phyloP scores from a whole-genome alignment of 2,888 invertebrate genomes.

The Patella caerulea region DNA sequence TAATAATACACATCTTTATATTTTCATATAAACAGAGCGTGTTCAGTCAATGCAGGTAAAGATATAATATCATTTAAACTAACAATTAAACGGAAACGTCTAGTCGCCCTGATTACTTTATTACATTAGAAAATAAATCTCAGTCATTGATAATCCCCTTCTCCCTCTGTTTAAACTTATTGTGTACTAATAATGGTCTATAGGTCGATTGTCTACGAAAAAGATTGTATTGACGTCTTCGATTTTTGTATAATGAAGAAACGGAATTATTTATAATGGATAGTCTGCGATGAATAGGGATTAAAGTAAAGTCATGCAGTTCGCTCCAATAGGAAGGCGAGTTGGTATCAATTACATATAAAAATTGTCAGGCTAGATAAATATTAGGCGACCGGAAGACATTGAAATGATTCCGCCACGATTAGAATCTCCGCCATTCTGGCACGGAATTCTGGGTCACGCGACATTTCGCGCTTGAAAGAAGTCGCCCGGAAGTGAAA shows the following conservation, averaged over 20 bases:
- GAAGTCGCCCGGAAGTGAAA: conserved; percentile 40
- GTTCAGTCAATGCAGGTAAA: no score
- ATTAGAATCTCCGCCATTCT: conserved; percentile 18
- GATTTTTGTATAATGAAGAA: background rate
- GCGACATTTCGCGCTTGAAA: conserved; percentile 26
- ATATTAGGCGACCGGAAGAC: conserved; percentile 29
- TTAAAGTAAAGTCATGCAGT: background rate
- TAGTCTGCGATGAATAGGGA: background rate
- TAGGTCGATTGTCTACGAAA: background rate
- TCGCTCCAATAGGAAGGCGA: background rate
- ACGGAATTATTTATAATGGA: background rate
- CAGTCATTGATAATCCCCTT: no score
- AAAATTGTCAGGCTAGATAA: conserved; percentile 27
- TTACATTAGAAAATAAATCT: background rate
- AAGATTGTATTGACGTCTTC: background rate
- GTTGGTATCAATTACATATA: conserved; percentile 29
- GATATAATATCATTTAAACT: no score
- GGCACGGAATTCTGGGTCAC: conserved; percentile 30
- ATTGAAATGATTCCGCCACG: conserved; percentile 16
- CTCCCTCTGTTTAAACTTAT: no score
- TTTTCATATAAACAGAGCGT: no score
- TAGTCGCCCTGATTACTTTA: no score
- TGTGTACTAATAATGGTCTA: background rate
- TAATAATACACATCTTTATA: no score
- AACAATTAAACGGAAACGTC: no score